These are phyloP conservation scores for Lycodopsis pacificus DNA, from an alignment of 2,797 vertebrate genomes.

Conservation along the genomic window DNA sequence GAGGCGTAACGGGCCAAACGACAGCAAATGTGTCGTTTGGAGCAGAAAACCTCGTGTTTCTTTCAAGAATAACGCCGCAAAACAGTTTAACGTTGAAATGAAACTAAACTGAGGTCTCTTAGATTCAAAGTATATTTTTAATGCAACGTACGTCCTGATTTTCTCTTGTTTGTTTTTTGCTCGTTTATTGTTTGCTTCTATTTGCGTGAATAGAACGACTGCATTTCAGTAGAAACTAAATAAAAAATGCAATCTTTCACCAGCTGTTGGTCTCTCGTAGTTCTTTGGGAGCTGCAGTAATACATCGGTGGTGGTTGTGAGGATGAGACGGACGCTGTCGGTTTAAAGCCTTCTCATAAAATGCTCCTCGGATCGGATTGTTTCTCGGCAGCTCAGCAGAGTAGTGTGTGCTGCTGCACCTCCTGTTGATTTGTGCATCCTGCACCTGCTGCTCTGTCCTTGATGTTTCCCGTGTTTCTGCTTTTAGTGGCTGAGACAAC, in stretches of 20 bases:
- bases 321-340: no score
- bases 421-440: background rate
- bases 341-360: background rate
- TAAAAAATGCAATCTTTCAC: background rate
- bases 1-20: no score
- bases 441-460: background rate
- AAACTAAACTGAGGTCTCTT: no score
- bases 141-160: no score
- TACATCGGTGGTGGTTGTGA: no score
- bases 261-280: background rate
- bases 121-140: no score
- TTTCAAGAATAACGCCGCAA: no score
- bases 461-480: constrained; percentile 19
- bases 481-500: constrained; percentile 29
- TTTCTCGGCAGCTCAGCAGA: background rate
- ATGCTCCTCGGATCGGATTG: background rate
- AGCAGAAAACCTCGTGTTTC: no score
- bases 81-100: no score
- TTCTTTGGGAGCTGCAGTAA: background rate
- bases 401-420: no score
- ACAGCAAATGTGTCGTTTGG: no score
- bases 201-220: background rate
- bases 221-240: background rate
- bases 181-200: background rate
- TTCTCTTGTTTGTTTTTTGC: no score